A percentile compares a stretch with the other conserved stretches of the same genome.
phyloP scores from a whole-genome alignment of 2,797 vertebrate species.

The Trematomus bernacchii region DNA sequence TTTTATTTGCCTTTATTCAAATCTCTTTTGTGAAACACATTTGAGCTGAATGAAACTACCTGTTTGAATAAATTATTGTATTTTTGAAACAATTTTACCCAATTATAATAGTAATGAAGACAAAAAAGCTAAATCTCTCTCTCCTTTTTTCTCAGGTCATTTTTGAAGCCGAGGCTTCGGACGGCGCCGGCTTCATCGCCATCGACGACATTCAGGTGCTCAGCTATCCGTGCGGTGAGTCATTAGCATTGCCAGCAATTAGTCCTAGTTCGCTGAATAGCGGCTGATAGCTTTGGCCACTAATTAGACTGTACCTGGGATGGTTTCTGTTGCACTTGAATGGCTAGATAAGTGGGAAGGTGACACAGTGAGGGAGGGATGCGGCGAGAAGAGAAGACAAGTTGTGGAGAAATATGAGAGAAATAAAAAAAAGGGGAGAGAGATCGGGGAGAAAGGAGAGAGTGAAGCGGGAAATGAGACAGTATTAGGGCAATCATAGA shows the following conservation, averaged over 20 bases:
- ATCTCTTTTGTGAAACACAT: neutral
- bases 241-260: slow-evolving; percentile 81
- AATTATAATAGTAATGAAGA: neutral
- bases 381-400: slow-evolving; percentile 43
- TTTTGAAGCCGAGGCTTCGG: slow-evolving; percentile 97
- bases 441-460: slow-evolving; percentile 55
- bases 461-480: slow-evolving; percentile 82
- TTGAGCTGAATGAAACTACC: neutral
- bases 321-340: slow-evolving; percentile 79
- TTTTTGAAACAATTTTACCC: neutral
- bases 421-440: slow-evolving; percentile 36
- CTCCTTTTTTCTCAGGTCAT: slow-evolving; percentile 89
- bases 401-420: slow-evolving; percentile 40
- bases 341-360: slow-evolving; percentile 82
- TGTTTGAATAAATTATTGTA: neutral
- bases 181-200: slow-evolving; percentile 95
- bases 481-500: slow-evolving; percentile 82
- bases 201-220: slow-evolving; percentile 99
- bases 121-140: slow-evolving; percentile 9
- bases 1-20: neutral
- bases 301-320: slow-evolving; percentile 82
- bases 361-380: slow-evolving; percentile 77
- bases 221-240: slow-evolving; percentile 99
- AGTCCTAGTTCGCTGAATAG: slow-evolving; percentile 77
- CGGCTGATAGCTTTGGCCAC: slow-evolving; percentile 79